Percentiles rank a stretch among this genome's conserved stretches.
Evolutionary conservation across 2,888 invertebrate genomes (phyloP).

Genomic region (Pollenia angustigena): DNA sequence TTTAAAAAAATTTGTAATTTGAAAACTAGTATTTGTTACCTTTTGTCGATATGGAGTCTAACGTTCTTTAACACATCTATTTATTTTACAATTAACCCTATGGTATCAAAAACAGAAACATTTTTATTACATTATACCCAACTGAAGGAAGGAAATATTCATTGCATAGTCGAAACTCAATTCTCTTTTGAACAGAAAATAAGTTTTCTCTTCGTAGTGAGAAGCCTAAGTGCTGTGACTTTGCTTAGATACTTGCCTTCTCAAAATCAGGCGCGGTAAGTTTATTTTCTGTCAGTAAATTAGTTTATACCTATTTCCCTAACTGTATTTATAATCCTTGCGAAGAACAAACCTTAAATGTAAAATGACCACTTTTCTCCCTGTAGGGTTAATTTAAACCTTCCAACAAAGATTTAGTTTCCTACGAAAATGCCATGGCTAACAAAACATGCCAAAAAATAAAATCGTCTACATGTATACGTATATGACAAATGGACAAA

Average conservation of each 20-base stretch:
- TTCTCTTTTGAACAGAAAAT: too few species aligned
- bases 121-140: neutral
- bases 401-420: neutral
- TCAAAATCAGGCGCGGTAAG: too few species aligned
- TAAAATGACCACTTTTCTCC: neutral
- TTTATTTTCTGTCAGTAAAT: too few species aligned
- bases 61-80: constrained; percentile 1
- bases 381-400: constrained; percentile 14
- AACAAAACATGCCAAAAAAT: constrained; percentile 59
- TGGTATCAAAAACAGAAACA: neutral
- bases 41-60: constrained; percentile 49
- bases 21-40: constrained; percentile 66
- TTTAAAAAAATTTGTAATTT: neutral
- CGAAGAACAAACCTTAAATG: neutral
- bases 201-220: too few species aligned
- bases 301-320: too few species aligned
- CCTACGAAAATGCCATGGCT: constrained; percentile 26
- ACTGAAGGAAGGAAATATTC: neutral
- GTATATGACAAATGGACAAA: constrained; percentile 63
- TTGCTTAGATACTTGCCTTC: too few species aligned
- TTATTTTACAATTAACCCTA: constrained; percentile 40
- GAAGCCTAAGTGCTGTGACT: too few species aligned
- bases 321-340: neutral
- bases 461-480: constrained; percentile 19
- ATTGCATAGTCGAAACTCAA: too few species aligned